These are phyloP conservation scores for Erythrolamprus reginae DNA, from an alignment of 2,113 vertebrate species.

Conservation along the genomic window DNA sequence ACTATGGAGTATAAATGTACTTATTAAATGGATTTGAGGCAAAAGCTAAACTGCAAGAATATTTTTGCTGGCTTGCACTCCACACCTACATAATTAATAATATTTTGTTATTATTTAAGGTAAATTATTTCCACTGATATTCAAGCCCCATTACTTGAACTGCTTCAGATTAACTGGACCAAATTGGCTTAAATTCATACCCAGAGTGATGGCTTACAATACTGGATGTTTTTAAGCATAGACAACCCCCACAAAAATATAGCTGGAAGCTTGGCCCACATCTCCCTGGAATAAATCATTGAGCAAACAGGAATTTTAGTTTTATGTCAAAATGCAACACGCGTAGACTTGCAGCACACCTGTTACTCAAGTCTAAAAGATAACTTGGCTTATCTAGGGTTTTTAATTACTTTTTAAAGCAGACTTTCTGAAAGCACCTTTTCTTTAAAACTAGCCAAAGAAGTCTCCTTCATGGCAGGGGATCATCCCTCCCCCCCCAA, in stretches of 20 bases:
- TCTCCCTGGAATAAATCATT: neutral
- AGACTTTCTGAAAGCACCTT: neutral
- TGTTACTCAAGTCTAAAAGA: neutral
- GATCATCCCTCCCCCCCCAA: neutral
- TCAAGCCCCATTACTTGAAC: neutral
- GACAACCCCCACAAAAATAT: neutral
- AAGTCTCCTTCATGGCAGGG: neutral
- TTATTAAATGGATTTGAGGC: neutral
- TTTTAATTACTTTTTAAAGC: rapidly evolving
- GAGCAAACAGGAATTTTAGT: neutral
- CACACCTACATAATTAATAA: neutral
- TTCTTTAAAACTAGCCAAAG: neutral
- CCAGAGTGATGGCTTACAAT: neutral
- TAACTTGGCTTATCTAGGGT: neutral
- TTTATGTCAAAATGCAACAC: neutral
- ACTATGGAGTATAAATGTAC: neutral
- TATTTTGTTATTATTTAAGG: neutral
- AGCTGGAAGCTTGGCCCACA: neutral
- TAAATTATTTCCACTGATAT: neutral
- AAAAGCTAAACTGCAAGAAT: neutral
- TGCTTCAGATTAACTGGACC: neutral
- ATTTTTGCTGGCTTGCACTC: neutral
- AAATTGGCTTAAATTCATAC: neutral
- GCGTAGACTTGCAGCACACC: neutral
- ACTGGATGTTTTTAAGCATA: neutral